Conservation (phyloP, 2,888 invertebrate species). For the Epinotia nisella region DNA sequence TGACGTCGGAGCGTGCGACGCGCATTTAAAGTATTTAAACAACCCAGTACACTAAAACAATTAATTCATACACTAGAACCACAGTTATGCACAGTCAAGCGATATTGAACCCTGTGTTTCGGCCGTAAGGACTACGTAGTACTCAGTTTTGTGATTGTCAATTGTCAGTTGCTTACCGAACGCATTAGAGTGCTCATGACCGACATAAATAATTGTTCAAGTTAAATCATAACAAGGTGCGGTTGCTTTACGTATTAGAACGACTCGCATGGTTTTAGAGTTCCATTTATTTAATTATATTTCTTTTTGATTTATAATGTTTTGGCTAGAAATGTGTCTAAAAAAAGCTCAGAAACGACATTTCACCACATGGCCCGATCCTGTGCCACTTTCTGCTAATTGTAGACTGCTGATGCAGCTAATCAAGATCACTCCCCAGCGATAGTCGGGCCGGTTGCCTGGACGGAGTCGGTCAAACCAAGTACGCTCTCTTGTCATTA, state of each 20-base stretch:
- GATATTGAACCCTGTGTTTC: background rate
- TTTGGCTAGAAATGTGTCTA: too few relatives aligned
- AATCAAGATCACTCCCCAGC: too few relatives aligned
- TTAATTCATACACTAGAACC: slow-evolving; percentile 29
- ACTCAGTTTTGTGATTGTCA: background rate
- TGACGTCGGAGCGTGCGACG: slow-evolving; percentile 61
- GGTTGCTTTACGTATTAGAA: background rate
- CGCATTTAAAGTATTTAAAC: slow-evolving; percentile 59
- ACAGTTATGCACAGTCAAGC: background rate
- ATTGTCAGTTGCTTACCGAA: slow-evolving; percentile 2
- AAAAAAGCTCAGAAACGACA: too few relatives aligned
- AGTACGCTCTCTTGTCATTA: too few relatives aligned
- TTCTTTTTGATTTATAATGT: too few relatives aligned
- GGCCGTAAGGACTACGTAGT: background rate
- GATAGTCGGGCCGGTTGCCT: too few relatives aligned
- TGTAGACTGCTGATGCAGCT: too few relatives aligned
- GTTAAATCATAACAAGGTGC: background rate
- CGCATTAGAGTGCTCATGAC: slow-evolving; percentile 10
- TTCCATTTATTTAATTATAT: background rate
- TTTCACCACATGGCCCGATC: too few relatives aligned
- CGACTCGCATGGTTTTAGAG: background rate
- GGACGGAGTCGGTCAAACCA: too few relatives aligned
- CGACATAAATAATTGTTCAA: slow-evolving; percentile 9
- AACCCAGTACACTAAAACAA: slow-evolving; percentile 33
- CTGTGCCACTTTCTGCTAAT: too few relatives aligned